Percentiles rank a stretch among this genome's conserved stretches.
These are phyloP conservation scores for Chelonus insularis DNA, from an alignment of 1,140 invertebrate species.

Conservation along the genomic window DNA sequence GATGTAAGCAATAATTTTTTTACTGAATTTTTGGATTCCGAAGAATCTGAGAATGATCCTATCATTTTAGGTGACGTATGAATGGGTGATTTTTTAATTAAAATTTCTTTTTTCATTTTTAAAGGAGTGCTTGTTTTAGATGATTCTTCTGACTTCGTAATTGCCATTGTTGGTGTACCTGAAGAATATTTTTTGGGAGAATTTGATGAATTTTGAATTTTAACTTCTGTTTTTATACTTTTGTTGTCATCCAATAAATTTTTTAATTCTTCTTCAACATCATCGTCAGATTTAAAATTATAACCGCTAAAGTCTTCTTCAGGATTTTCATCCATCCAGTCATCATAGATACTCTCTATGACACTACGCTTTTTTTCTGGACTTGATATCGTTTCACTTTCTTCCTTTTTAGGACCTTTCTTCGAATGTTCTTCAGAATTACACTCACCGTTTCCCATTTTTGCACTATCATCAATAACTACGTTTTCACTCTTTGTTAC, in stretches of 20 bases:
- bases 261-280: conserved; percentile 53
- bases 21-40: neutral
- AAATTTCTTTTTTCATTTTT: neutral
- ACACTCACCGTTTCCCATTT: conserved; percentile 2
- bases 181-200: too few species aligned
- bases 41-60: neutral
- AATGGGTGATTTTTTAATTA: neutral
- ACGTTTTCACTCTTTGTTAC: too few species aligned
- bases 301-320: conserved; percentile 23
- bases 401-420: neutral
- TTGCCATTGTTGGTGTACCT: too few species aligned
- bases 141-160: too few species aligned
- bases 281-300: conserved; percentile 40
- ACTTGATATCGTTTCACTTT: neutral
- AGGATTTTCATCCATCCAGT: conserved; percentile 53
- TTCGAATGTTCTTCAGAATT: neutral
- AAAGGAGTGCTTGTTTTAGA: too few species aligned
- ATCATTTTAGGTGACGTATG: neutral
- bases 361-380: conserved; percentile 47
- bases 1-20: neutral
- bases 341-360: conserved; percentile 56
- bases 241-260: conserved; percentile 50
- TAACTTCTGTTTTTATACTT: neutral
- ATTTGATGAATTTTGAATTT: too few species aligned
- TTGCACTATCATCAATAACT: neutral